phyloP scores from a whole-genome alignment of 1,140 invertebrate species.

The Aphis craccivora region DNA sequence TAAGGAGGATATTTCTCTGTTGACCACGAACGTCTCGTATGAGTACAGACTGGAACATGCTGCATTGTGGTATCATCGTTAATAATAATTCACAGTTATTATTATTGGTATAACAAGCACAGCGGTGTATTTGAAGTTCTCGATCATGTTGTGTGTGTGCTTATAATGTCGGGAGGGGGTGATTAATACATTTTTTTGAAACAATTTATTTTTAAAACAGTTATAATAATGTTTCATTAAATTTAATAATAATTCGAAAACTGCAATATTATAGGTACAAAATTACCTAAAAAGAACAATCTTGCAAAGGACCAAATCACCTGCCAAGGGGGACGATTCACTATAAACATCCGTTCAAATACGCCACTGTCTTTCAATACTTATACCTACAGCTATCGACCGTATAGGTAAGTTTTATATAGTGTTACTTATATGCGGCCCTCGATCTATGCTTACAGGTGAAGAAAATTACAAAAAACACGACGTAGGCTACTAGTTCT shows the following conservation, averaged over 20 bases:
- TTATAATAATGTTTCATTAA: not conserved
- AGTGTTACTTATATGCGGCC: no score
- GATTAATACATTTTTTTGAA: not conserved
- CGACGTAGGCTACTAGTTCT: not conserved
- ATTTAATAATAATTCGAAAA: not conserved
- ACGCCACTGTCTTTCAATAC: not conserved
- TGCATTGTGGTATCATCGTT: not conserved
- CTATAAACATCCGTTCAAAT: not conserved
- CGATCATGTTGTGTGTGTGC: not conserved
- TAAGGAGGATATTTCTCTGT: not conserved
- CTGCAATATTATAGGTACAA: no score
- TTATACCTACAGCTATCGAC: no score
- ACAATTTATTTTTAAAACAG: not conserved
- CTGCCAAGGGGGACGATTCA: no score
- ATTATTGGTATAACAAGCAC: not conserved
- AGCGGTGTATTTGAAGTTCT: not conserved
- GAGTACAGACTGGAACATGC: not conserved
- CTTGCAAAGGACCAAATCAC: not conserved
- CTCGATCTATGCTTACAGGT: not conserved
- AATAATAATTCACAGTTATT: not conserved
- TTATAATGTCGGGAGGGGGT: not conserved
- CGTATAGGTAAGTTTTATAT: no score
- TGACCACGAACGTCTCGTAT: not conserved
- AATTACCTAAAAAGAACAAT: not conserved
- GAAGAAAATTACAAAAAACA: not conserved